Evolutionary conservation across 2,113 vertebrate species (phyloP).

Genomic region (Oncorhynchus keta): DNA sequence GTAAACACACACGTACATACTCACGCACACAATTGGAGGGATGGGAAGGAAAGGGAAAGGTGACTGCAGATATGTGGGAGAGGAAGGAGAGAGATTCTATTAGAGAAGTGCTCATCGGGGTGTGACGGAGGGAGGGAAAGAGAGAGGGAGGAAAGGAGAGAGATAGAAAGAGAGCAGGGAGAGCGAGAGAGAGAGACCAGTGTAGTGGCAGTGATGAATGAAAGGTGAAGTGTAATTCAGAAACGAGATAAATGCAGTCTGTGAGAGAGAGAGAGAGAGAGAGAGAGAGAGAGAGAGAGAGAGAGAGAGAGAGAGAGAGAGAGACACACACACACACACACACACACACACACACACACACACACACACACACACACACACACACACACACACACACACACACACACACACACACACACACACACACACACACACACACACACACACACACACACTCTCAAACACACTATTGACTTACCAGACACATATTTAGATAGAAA

Average conservation of each 20-base stretch:
- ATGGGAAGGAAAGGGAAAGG: conserved; percentile 29
- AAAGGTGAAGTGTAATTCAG: conserved; percentile 40
- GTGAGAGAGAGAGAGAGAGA: neutral
- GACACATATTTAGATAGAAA: no score
- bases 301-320: no score
- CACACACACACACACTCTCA: neutral
- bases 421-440: no score
- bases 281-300: no score
- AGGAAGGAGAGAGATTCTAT: neutral
- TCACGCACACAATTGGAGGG: neutral
- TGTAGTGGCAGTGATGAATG: conserved; percentile 38
- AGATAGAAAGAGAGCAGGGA: conserved; percentile 27
- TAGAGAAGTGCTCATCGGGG: no score
- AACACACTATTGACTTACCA: no score
- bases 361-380: no score
- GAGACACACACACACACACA: no score
- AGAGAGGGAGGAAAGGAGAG: conserved; percentile 14
- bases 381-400: neutral
- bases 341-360: no score
- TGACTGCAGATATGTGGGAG: conserved; percentile 12
- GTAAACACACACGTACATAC: conserved; percentile 9
- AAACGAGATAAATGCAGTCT: conserved; percentile 29
- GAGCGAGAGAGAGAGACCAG: conserved; percentile 3
- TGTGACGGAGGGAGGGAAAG: conserved; percentile 7
- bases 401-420: no score